Percentiles rank a stretch among this genome's conserved stretches.
Conservation (phyloP, 1,140 invertebrate genomes). For the Trypoxylus dichotomus region DNA sequence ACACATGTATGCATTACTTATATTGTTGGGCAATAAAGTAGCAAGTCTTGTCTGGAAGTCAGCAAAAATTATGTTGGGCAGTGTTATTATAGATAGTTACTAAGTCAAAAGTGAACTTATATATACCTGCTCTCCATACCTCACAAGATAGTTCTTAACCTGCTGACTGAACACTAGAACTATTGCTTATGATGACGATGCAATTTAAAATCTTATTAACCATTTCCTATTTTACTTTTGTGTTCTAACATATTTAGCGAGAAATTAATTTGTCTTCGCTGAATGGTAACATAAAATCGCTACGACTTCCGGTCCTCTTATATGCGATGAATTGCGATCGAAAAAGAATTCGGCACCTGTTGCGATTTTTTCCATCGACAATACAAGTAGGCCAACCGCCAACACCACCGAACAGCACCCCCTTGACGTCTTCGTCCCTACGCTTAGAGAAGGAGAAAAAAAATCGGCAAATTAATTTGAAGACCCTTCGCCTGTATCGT, state of each 20-base stretch:
- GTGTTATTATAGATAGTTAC: no score
- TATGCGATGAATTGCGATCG: neutral
- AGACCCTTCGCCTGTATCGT: neutral
- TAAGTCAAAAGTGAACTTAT: no score
- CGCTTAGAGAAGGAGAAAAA: neutral
- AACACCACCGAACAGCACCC: neutral
- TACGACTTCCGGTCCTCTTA: neutral
- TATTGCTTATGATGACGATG: neutral
- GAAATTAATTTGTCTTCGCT: neutral
- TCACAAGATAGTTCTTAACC: no score
- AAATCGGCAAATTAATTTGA: neutral
- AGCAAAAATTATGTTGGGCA: no score
- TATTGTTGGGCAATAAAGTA: no score
- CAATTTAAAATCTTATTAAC: neutral
- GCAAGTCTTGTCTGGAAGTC: no score
- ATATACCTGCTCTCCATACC: no score
- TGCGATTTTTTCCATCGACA: neutral
- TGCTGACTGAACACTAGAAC: no score
- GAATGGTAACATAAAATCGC: neutral
- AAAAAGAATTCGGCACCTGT: constrained; percentile 16
- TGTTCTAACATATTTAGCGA: neutral
- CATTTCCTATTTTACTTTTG: neutral
- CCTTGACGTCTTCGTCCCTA: neutral
- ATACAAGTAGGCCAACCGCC: neutral
- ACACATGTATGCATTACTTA: no score